These are phyloP conservation scores for Oryzias celebensis DNA, from an alignment of 2,113 vertebrate genomes.

Conservation along the genomic window DNA sequence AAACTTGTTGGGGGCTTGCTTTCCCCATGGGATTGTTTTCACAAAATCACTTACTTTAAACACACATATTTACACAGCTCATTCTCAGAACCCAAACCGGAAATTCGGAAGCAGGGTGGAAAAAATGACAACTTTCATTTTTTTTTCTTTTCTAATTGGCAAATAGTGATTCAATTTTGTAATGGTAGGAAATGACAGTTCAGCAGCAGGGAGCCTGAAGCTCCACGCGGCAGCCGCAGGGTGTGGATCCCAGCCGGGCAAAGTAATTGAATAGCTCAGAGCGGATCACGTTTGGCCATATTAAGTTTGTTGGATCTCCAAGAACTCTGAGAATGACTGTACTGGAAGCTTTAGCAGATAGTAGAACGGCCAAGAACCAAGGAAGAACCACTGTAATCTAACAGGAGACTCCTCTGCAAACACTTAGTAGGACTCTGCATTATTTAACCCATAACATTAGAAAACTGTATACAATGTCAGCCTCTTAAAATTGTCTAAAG, in stretches of 20 bases:
- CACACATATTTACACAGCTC: constrained; percentile 21
- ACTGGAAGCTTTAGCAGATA: constrained; percentile 7
- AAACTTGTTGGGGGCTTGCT: constrained; percentile 67
- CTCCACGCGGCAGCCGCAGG: constrained; percentile 31
- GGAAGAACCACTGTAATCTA: constrained; percentile 18
- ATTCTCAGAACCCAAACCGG: constrained; percentile 9
- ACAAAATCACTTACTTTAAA: constrained; percentile 57
- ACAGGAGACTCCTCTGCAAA: constrained; percentile 26
- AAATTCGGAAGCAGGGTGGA: constrained; percentile 44
- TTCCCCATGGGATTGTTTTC: constrained; percentile 59
- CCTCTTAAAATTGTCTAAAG: too few relatives aligned
- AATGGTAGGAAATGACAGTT: constrained; percentile 48
- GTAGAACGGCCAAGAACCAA: constrained; percentile 18
- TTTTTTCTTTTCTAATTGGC: constrained; percentile 57
- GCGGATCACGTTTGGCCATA: constrained; percentile 67
- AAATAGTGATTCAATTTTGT: constrained; percentile 57
- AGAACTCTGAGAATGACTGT: constrained; percentile 42
- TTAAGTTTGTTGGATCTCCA: constrained; percentile 54
- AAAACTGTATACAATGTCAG: too few relatives aligned
- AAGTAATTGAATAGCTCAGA: constrained; percentile 70
- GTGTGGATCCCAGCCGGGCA: constrained; percentile 32
- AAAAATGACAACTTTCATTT: constrained; percentile 41
- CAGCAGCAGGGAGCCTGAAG: constrained; percentile 14
- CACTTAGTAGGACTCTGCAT: constrained; percentile 41
- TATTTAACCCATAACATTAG: constrained; percentile 12